phyloP scores from a whole-genome alignment of 2,888 invertebrate genomes.

The Cenopis cana region DNA sequence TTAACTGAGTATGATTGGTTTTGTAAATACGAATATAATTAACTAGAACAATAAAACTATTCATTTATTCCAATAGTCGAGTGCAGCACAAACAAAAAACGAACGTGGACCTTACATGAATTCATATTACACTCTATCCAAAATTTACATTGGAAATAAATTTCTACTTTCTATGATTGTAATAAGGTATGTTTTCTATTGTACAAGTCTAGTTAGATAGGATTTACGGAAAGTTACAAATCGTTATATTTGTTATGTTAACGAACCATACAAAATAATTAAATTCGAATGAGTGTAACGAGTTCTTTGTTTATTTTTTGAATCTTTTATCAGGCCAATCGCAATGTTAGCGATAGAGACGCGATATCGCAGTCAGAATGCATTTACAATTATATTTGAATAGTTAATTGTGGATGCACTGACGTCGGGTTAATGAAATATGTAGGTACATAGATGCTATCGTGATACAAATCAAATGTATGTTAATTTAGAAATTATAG shows the following conservation, averaged over 20 bases:
- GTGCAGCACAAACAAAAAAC: slow-evolving; percentile 13
- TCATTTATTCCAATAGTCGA: slow-evolving; percentile 11
- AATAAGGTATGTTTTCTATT: not conserved
- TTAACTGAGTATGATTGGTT: not conserved
- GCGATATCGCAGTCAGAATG: slow-evolving; percentile 2
- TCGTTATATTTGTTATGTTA: slow-evolving; percentile 46
- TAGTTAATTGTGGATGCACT: slow-evolving; percentile 5
- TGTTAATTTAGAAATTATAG: not conserved
- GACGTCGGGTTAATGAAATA: not conserved
- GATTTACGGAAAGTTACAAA: not conserved
- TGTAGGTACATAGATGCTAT: not conserved
- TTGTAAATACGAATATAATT: slow-evolving; percentile 23
- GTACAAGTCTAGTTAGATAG: not conserved
- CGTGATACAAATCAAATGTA: not conserved
- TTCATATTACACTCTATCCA: not conserved
- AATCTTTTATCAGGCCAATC: slow-evolving; percentile 35
- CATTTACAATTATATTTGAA: slow-evolving; percentile 20
- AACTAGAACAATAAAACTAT: slow-evolving; percentile 20
- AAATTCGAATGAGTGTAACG: slow-evolving; percentile 50
- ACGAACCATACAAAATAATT: slow-evolving; percentile 53
- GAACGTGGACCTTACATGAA: not conserved
- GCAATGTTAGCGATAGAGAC: not conserved
- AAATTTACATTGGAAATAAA: not conserved
- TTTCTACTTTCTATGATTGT: not conserved
- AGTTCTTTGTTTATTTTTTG: slow-evolving; percentile 47